These are phyloP conservation scores for Enteromius treurensis DNA, from an alignment of 2,797 vertebrate species.

Conservation along the genomic window DNA sequence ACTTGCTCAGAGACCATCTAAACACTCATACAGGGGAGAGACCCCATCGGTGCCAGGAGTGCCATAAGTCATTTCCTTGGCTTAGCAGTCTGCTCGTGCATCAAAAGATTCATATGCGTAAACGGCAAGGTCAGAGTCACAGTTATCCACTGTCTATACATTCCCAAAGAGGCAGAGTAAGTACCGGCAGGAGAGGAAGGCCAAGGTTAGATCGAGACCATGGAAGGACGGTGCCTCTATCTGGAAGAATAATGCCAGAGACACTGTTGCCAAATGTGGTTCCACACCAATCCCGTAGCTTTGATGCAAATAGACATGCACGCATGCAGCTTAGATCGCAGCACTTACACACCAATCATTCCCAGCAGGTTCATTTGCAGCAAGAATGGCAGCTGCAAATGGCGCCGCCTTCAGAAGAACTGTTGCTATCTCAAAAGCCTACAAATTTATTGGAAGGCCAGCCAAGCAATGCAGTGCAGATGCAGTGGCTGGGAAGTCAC, in stretches of 20 bases:
- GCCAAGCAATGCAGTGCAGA: slow-evolving; percentile 26
- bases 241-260: slow-evolving; percentile 62
- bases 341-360: slow-evolving; percentile 57
- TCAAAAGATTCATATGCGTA: slow-evolving; percentile 81
- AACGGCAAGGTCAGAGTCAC: slow-evolving; percentile 70
- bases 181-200: slow-evolving; percentile 69
- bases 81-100: slow-evolving; percentile 83
- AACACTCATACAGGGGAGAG: slow-evolving; percentile 83
- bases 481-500: slow-evolving; percentile 51
- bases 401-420: slow-evolving; percentile 23
- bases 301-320: slow-evolving; percentile 61
- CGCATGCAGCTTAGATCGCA: slow-evolving; percentile 62
- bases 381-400: slow-evolving; percentile 65
- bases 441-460: slow-evolving; percentile 36
- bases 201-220: slow-evolving; percentile 63
- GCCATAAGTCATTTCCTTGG: slow-evolving; percentile 82
- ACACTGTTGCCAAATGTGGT: slow-evolving; percentile 63
- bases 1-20: slow-evolving; percentile 82
- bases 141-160: slow-evolving; percentile 55
- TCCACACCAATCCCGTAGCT: slow-evolving; percentile 62
- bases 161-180: slow-evolving; percentile 53
- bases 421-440: slow-evolving; percentile 50
- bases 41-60: slow-evolving; percentile 81
- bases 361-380: slow-evolving; percentile 64
- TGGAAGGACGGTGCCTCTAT: slow-evolving; percentile 55